Evolutionary conservation across 2,888 invertebrate genomes (phyloP).

Genomic region (Tribolium freemani): DNA sequence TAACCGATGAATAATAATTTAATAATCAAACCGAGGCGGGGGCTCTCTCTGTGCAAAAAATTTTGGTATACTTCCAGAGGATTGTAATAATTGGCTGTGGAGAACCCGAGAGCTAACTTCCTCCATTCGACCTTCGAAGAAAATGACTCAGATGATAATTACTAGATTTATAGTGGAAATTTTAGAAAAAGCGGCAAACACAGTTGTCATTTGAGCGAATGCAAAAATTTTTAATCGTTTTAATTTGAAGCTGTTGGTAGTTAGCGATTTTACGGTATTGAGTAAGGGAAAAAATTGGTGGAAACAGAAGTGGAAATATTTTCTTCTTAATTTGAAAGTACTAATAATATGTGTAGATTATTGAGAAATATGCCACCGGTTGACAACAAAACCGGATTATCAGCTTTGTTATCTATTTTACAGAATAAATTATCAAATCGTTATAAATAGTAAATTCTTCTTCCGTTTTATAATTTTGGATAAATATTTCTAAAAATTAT

Average conservation of each 20-base stretch:
- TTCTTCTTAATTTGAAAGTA: neutral
- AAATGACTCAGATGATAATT: conserved; percentile 31
- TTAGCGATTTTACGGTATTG: no score
- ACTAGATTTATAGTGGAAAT: conserved; percentile 20
- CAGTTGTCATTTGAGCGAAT: no score
- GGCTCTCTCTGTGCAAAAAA: neutral
- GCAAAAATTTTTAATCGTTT: no score
- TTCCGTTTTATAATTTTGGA: no score
- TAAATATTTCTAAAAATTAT: no score
- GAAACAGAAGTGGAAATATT: neutral
- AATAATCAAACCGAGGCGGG: neutral
- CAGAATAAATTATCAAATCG: no score
- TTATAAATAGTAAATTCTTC: no score
- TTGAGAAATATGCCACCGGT: neutral
- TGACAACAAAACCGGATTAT: neutral
- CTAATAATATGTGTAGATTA: neutral
- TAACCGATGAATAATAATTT: conserved; percentile 3
- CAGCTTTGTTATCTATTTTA: neutral
- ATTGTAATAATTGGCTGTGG: neutral
- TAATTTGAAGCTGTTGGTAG: no score
- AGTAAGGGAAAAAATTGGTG: no score
- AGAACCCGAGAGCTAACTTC: conserved; percentile 13
- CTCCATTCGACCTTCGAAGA: conserved; percentile 19
- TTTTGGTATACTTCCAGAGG: neutral
- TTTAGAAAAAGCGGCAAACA: neutral